Evolutionary conservation across 2,888 invertebrate species (phyloP).

Genomic region (Apotomis turbidana): DNA sequence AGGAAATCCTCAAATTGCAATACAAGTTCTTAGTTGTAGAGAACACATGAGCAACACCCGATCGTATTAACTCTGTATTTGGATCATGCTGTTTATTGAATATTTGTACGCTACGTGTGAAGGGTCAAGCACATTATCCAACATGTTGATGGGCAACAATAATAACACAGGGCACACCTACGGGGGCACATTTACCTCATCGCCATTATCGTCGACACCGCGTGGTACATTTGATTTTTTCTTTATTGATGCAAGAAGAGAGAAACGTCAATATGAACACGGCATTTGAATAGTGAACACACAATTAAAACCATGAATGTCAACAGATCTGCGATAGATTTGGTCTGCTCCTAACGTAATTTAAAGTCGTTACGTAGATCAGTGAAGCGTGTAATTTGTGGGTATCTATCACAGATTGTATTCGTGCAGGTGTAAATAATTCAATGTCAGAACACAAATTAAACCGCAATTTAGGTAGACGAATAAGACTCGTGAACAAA

Average conservation of each 20-base stretch:
- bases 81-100: slow-evolving; percentile 59
- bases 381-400: slow-evolving; percentile 1
- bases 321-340: slow-evolving; percentile 59
- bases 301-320: slow-evolving; percentile 53
- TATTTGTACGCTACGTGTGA: slow-evolving; percentile 58
- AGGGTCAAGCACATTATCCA: slow-evolving; percentile 59
- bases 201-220: slow-evolving; percentile 96
- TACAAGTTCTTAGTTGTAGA: not conserved
- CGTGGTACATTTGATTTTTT: slow-evolving; percentile 97
- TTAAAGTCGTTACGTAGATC: slow-evolving; percentile 45
- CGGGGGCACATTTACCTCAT: slow-evolving; percentile 90
- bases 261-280: slow-evolving; percentile 82
- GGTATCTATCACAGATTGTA: slow-evolving; percentile 59
- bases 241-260: slow-evolving; percentile 86
- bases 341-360: slow-evolving; percentile 47
- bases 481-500: slow-evolving; percentile 23
- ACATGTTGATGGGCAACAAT: slow-evolving; percentile 57
- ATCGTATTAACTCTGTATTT: slow-evolving; percentile 45
- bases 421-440: slow-evolving; percentile 52
- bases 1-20: not conserved
- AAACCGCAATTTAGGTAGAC: slow-evolving; percentile 22
- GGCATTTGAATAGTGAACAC: slow-evolving; percentile 62
- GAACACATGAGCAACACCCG: slow-evolving; percentile 33
- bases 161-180: slow-evolving; percentile 75
- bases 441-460: slow-evolving; percentile 45